These are phyloP conservation scores for Pristionchus pacificus DNA, from an alignment of 1,140 invertebrate genomes.

Conservation along the genomic window DNA sequence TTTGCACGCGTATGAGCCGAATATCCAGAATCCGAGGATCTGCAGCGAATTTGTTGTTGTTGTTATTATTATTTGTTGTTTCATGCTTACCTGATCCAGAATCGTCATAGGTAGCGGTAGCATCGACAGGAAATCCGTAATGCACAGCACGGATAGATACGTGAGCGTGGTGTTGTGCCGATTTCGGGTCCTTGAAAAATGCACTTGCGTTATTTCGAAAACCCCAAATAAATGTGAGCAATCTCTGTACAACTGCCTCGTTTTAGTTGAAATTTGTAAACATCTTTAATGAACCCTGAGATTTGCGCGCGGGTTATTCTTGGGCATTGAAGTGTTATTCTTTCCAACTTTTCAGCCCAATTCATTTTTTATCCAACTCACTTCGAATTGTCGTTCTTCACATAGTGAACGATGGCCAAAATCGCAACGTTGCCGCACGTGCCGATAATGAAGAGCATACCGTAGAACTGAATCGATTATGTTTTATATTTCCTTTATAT, in stretches of 20 bases:
- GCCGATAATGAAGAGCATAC: constrained; percentile 49
- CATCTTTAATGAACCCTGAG: no score
- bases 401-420: constrained; percentile 51
- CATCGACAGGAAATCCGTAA: constrained; percentile 50
- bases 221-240: no score
- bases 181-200: no score
- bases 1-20: constrained; percentile 38
- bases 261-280: no score
- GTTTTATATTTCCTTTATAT: no score
- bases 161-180: constrained; percentile 53
- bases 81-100: constrained; percentile 41
- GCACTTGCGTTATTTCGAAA: no score
- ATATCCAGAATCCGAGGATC: constrained; percentile 57
- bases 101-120: constrained; percentile 56
- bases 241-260: no score
- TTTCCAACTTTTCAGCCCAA: not conserved
- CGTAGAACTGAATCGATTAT: constrained; percentile 44
- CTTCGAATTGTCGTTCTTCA: constrained; percentile 38
- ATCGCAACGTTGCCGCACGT: constrained; percentile 54
- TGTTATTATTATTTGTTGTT: not conserved
- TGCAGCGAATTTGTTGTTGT: constrained; percentile 4
- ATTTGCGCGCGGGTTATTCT: no score
- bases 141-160: constrained; percentile 51
- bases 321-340: not conserved
- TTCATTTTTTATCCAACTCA: not conserved